These are phyloP conservation scores for Colletes collaris DNA, from an alignment of 2,888 invertebrate genomes.

Conservation along the genomic window DNA sequence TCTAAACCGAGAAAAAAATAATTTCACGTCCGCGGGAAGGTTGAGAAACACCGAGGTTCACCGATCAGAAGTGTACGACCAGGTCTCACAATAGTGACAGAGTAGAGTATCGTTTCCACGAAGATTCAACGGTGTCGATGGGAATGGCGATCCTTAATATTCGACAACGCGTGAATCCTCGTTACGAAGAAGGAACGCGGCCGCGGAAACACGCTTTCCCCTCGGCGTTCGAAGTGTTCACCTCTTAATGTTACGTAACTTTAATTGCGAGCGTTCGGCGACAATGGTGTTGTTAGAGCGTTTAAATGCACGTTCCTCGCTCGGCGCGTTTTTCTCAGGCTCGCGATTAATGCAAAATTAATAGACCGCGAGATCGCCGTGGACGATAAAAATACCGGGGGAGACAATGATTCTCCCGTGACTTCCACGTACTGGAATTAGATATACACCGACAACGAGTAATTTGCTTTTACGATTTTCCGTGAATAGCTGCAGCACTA, in stretches of 20 bases:
- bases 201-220: constrained; percentile 25
- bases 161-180: constrained; percentile 2
- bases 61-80: too few species aligned
- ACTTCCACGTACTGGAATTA: background rate
- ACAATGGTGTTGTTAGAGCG: constrained; percentile 22
- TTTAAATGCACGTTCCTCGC: constrained; percentile 27
- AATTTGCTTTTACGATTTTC: constrained; percentile 20
- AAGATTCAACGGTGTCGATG: too few species aligned
- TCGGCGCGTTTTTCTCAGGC: constrained; percentile 24
- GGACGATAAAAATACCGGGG: background rate
- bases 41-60: too few species aligned
- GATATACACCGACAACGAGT: constrained; percentile 11
- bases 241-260: constrained; percentile 36
- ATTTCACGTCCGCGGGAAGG: too few species aligned
- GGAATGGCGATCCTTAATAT: too few species aligned
- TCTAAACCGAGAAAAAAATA: too few species aligned
- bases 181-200: background rate
- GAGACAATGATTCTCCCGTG: constrained; percentile 18
- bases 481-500: constrained; percentile 9
- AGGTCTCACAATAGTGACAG: too few species aligned
- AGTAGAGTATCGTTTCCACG: too few species aligned
- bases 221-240: constrained; percentile 14
- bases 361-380: constrained; percentile 14
- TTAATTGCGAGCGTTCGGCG: constrained; percentile 35
- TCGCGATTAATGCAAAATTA: constrained; percentile 38